Conservation (phyloP, 35 echinoderm and acorn worm species). For the Strongylocentrotus purpuratus region DNA sequence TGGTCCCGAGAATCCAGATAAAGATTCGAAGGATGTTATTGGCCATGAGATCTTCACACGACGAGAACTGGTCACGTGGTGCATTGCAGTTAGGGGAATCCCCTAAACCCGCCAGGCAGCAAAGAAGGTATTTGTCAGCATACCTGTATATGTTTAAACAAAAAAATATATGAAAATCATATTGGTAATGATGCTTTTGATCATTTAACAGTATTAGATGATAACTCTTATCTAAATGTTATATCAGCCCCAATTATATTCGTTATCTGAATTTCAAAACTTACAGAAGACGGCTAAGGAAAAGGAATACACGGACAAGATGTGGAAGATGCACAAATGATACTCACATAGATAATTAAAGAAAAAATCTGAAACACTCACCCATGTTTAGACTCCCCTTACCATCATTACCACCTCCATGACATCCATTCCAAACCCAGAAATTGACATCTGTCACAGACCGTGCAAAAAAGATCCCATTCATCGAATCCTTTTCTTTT, state of each 20-base stretch:
- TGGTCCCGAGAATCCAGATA: too few relatives aligned
- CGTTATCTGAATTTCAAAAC: not conserved
- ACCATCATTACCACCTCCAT: too few relatives aligned
- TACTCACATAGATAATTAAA: too few relatives aligned
- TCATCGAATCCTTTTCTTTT: too few relatives aligned
- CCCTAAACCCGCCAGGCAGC: conserved; percentile 46
- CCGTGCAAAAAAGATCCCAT: too few relatives aligned
- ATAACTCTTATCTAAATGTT: not conserved
- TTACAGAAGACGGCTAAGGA: not conserved
- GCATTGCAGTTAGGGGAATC: conserved; percentile 36
- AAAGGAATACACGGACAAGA: not conserved
- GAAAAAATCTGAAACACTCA: too few relatives aligned
- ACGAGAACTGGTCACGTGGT: conserved; percentile 63
- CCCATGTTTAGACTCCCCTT: too few relatives aligned
- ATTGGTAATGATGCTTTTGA: not conserved
- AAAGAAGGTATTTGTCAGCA: conserved; percentile 59
- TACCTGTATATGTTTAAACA: conserved; percentile 35
- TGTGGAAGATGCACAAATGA: too few relatives aligned
- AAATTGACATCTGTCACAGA: too few relatives aligned
- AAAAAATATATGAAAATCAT: conserved; percentile 32
- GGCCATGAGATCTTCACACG: conserved; percentile 67
- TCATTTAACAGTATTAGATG: not conserved
- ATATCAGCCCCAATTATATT: not conserved
- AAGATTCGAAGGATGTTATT: conserved; percentile 52
- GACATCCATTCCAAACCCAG: too few relatives aligned